A percentile compares a stretch with the other conserved stretches of the same genome.
These are phyloP conservation scores for Agrotis clavis DNA, from an alignment of 2,888 invertebrate species.

Conservation along the genomic window DNA sequence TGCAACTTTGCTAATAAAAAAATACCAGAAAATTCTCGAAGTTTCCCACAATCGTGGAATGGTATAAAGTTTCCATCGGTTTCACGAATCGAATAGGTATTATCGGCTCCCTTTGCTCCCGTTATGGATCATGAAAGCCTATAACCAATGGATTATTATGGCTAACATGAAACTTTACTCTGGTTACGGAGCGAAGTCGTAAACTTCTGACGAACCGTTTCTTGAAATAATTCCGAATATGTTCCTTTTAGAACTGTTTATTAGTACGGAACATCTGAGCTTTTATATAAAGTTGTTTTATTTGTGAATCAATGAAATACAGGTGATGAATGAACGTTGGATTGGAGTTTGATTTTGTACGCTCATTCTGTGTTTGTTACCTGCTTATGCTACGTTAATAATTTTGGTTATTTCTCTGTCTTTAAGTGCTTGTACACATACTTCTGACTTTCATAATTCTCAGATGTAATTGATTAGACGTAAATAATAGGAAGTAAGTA, in stretches of 20 bases:
- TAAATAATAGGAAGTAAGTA: too few species aligned
- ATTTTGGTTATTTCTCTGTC: not conserved
- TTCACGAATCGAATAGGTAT: constrained; percentile 36
- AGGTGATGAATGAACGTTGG: constrained; percentile 14
- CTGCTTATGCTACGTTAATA: too few species aligned
- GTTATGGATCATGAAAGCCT: constrained; percentile 78
- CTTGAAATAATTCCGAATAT: constrained; percentile 59
- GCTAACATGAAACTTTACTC: constrained; percentile 79
- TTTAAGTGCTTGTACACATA: not conserved
- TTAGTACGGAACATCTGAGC: constrained; percentile 46
- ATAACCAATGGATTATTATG: constrained; percentile 70
- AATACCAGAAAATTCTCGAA: not conserved
- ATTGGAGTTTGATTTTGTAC: constrained; percentile 15
- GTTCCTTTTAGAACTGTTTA: constrained; percentile 55
- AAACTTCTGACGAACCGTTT: constrained; percentile 68
- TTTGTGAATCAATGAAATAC: constrained; percentile 22
- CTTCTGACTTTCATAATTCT: too few species aligned
- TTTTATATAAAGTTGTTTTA: constrained; percentile 47
- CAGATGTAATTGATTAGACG: too few species aligned
- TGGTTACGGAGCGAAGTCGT: constrained; percentile 68
- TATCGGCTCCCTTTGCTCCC: constrained; percentile 57
- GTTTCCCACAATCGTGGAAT: constrained; percentile 14
- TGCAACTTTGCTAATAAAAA: constrained; percentile 13
- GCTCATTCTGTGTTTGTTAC: not conserved
- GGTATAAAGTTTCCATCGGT: constrained; percentile 33